Evolutionary conservation across 2,888 invertebrate genomes (phyloP), one percentile per base, ranked within the genome.

Genomic region (Drosophila merina): DNA sequence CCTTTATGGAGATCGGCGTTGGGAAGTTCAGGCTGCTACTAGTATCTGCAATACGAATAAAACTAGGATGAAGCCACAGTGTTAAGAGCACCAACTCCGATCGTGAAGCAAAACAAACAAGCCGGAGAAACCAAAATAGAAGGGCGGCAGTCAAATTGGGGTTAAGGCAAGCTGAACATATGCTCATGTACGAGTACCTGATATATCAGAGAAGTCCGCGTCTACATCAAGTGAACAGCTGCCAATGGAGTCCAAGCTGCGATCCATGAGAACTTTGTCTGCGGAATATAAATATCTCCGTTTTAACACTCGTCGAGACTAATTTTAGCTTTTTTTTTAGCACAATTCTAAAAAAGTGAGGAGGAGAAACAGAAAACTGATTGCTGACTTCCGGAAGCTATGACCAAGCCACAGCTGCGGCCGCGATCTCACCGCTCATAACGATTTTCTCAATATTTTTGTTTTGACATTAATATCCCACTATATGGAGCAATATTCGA

Each of bases 221-320:
- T 97, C 96, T 91, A 96, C 96, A 92, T 97, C 96, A 89, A 97
- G 93, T 79, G 96, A 96, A 92, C 96, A 97, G 93, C 95, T 95
- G 86, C 96, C 96, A 88, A 96, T 96, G 60, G 96, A 96, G 92
- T 97, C 97, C 92, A 95, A 94, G 28, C 95, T 95, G 81, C 94
- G 94, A 92, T 95, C 95, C 95, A 95, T 95, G 73, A 55, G 82
- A 93, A 56, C 57, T 67, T 67, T 33, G 68, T 55, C 73, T 69
- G 75, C 60, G 63, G 20, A 63, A 55, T 52, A 33, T 48, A 69
- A 55, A 47, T 50, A 9, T 40, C 31, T 57, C 31, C 33, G 44
- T 67, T 30, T 57, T 28, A 49, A 42, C 36, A 31, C n/a, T 54
- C 38, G 25, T n/a, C 14, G 31, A 26, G 31, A 26, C 28, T 20